Evolutionary conservation across 2,113 vertebrate genomes (phyloP), one percentile per base, ranked within the genome.

Genomic region (Ctenomys sociabilis): DNA sequence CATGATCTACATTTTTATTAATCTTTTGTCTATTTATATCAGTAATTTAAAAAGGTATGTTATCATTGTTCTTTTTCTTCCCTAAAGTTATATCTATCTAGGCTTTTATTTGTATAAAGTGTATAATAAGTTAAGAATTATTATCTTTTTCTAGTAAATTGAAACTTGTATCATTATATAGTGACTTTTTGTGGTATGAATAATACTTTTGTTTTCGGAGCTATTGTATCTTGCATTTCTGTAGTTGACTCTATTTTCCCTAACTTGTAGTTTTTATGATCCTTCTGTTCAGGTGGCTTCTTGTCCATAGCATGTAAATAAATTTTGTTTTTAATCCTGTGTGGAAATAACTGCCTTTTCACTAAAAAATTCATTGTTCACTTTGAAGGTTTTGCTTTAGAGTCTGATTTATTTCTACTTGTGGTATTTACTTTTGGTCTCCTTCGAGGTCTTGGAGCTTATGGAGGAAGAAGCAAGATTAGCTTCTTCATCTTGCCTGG

Each of bases 141-240:
- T 84, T 81, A 32, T 30, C 30, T 92, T 49, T 92, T 90, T 35
- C n/a, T 90, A 45, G 21, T 87, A 40, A 94, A 54, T 88, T 68
- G 35, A 94, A 88, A 4, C 6, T 85, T 85, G 26, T 57, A n/a
- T 73, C 12, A 72, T 85, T 86, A 72, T 43, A 72, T 57, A 37
- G 40, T 84, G 22, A 88, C 52, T 22, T 84, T 84, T 32, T 85
- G 12, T 92, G 40, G 22, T 52, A 35, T 59, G 61, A 32, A 35
- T 94, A 43, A 87, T 94, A 6, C 35, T n/a, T 91, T 92, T 87
- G 64, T 84, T 70, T 84, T 88, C 57, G 87, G 63, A 87, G 37
- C 32, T 78, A 30, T 70, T 92, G 80, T n/a, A 35, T 43, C 49
- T 89, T 78, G 84, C 8, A 49, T 52, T 45, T 37, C 61, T 52